These are phyloP conservation scores for Chydorus sphaericus DNA, from an alignment of 2,888 invertebrate species.

Conservation along the genomic window DNA sequence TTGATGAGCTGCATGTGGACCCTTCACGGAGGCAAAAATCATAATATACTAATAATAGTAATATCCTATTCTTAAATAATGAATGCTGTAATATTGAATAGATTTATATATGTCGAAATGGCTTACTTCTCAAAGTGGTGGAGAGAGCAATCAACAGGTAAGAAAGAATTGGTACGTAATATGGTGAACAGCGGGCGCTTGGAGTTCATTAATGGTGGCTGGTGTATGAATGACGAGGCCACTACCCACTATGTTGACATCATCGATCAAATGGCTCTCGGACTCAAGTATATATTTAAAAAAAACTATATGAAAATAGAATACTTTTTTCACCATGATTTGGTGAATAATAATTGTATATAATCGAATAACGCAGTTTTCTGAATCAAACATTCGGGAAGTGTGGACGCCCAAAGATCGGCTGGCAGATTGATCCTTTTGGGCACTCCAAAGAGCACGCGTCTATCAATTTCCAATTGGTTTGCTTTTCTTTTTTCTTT, in stretches of 20 bases:
- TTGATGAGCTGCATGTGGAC: constrained; percentile 54
- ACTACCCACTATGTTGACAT: constrained; percentile 24
- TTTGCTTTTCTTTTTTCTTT: no score
- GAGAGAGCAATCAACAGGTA: constrained; percentile 45
- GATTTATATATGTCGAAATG: constrained; percentile 38
- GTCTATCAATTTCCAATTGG: constrained; percentile 36
- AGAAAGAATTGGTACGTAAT: constrained; percentile 38
- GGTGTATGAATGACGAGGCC: constrained; percentile 27
- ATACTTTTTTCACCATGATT: neutral
- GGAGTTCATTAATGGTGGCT: constrained; percentile 25
- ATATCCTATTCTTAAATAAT: no score
- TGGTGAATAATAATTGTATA: no score
- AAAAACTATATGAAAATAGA: neutral
- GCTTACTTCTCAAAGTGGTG: constrained; percentile 48
- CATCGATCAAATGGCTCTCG: constrained; percentile 25
- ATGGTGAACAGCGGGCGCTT: constrained; percentile 41
- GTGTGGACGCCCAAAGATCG: constrained; percentile 57
- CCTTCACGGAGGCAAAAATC: constrained; percentile 31
- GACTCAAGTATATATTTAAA: constrained; percentile 20
- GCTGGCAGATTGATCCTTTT: constrained; percentile 79
- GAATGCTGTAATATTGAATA: constrained; percentile 11
- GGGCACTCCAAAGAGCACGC: constrained; percentile 60
- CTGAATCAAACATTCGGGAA: constrained; percentile 52
- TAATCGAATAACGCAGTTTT: no score
- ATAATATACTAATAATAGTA: neutral